Evolutionary conservation across 2,113 vertebrate species (phyloP).

Genomic region (Ameiurus melas): DNA sequence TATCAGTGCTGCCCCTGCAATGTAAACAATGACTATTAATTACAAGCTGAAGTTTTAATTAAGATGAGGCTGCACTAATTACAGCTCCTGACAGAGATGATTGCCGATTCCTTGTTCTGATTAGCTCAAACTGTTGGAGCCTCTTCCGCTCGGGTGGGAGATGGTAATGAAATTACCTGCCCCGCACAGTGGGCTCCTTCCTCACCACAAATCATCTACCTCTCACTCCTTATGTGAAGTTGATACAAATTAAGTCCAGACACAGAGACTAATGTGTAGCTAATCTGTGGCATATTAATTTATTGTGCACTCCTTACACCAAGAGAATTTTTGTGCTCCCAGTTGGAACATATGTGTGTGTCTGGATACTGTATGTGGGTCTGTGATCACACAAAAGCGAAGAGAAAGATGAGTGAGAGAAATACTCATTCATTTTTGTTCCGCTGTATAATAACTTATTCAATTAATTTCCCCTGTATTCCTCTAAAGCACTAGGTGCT

Average conservation of each 20-base stretch:
- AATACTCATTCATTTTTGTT: slow-evolving; percentile 1
- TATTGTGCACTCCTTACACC: slow-evolving; percentile 12
- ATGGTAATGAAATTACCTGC: slow-evolving; percentile 55
- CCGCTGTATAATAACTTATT: background rate
- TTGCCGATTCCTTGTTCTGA: slow-evolving; percentile 81
- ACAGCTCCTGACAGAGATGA: slow-evolving; percentile 89
- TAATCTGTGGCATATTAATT: slow-evolving; percentile 37
- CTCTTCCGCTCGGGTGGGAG: slow-evolving; percentile 52
- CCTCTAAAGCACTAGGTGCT: slow-evolving; percentile 28
- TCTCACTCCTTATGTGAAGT: slow-evolving; percentile 15
- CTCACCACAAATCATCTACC: slow-evolving; percentile 35
- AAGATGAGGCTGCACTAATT: slow-evolving; percentile 88
- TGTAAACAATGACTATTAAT: slow-evolving; percentile 92
- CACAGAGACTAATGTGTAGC: slow-evolving; percentile 26
- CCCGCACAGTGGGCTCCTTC: slow-evolving; percentile 29
- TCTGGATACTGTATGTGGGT: background rate
- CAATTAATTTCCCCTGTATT: slow-evolving; percentile 34
- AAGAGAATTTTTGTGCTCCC: slow-evolving; percentile 7
- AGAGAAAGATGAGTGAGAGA: background rate
- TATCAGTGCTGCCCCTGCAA: slow-evolving; percentile 82
- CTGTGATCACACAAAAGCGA: background rate
- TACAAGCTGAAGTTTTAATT: slow-evolving; percentile 90
- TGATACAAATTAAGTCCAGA: slow-evolving; percentile 39
- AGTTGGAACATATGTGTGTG: slow-evolving; percentile 6
- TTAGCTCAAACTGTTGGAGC: slow-evolving; percentile 72